These are phyloP conservation scores for Prosopocoilus inquinatus DNA, from an alignment of 2,888 invertebrate species.

Conservation along the genomic window DNA sequence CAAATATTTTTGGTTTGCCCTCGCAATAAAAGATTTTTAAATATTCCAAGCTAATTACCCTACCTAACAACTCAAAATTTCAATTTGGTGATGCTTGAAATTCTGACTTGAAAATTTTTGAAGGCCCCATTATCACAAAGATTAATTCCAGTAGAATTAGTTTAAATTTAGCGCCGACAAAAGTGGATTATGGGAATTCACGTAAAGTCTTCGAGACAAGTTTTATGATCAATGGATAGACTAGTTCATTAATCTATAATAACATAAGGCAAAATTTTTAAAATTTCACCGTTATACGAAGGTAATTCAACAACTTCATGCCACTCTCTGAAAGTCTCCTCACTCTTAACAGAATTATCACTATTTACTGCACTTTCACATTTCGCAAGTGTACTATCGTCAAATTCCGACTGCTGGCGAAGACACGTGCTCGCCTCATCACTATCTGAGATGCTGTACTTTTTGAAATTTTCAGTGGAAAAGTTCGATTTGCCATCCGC, in stretches of 20 bases:
- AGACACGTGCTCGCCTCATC: conserved; percentile 21
- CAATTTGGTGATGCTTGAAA: no score
- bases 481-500: conserved; percentile 30
- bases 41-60: no score
- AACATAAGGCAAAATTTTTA: conserved; percentile 95
- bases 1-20: no score
- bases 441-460: conserved; percentile 47
- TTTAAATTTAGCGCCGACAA: neutral
- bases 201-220: conserved; percentile 6
- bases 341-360: conserved; percentile 31
- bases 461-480: conserved; percentile 46
- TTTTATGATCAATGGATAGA: conserved; percentile 22
- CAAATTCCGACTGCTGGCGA: conserved; percentile 7
- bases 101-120: neutral
- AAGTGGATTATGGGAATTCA: neutral
- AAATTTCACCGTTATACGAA: conserved; percentile 73
- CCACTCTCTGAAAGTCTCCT: conserved; percentile 77
- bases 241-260: conserved; percentile 76
- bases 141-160: neutral
- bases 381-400: conserved; percentile 12
- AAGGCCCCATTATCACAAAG: neutral
- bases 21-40: no score
- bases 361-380: conserved; percentile 27
- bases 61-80: no score
- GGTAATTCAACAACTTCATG: conserved; percentile 77